Evolutionary conservation across 2,113 vertebrate species (phyloP).

Genomic region (Elgaria multicarinata): DNA sequence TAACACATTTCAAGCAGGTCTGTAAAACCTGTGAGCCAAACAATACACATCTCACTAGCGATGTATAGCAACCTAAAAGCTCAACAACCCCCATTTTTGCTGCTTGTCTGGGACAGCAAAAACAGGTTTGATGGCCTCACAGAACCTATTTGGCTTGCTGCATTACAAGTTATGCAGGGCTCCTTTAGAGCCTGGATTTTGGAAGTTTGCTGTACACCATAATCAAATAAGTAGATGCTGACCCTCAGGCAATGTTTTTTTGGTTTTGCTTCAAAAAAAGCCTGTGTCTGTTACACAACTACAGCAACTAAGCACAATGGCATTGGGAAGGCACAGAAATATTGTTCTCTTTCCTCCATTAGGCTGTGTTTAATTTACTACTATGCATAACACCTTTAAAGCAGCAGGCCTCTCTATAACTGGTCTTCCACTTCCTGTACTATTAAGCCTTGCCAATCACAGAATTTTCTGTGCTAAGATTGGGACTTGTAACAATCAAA

Average conservation of each 20-base stretch:
- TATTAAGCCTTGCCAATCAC: background rate
- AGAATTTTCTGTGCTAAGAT: background rate
- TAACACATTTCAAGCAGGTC: background rate
- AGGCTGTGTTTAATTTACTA: background rate
- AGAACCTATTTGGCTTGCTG: background rate
- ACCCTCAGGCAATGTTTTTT: background rate
- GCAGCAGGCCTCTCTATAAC: background rate
- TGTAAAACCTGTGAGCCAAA: background rate
- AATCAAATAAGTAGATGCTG: background rate
- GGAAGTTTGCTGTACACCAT: background rate
- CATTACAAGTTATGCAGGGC: background rate
- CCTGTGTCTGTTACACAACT: background rate
- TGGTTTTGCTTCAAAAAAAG: background rate
- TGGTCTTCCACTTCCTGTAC: no score
- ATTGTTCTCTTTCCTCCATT: background rate
- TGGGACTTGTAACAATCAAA: background rate
- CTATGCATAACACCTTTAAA: background rate
- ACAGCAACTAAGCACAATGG: background rate
- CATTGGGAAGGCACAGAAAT: background rate
- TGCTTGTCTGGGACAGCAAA: background rate
- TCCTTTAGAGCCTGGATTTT: background rate
- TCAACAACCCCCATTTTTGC: background rate
- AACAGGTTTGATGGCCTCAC: background rate
- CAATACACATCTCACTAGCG: background rate
- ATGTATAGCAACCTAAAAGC: background rate